phyloP scores from a whole-genome alignment of 1,140 invertebrate genomes.

The Lepidurus packardi region DNA sequence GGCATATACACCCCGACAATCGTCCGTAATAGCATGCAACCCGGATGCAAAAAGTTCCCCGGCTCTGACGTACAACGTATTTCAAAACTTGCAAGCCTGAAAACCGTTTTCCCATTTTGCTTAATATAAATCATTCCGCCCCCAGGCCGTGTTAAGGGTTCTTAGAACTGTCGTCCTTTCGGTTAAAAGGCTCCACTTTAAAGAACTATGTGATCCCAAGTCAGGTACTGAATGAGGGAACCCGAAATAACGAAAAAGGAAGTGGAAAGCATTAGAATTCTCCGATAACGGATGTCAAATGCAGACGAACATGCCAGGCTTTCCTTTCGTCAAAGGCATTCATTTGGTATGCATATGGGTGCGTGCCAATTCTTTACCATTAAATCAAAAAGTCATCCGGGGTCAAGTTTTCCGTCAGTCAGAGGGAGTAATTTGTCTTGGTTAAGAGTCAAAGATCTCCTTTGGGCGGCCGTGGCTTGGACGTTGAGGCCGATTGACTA shows the following conservation, averaged over 20 bases:
- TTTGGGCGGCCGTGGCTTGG: neutral
- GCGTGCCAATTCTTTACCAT: neutral
- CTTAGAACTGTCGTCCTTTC: too few relatives aligned
- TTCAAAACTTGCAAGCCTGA: neutral
- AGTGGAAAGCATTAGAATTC: too few relatives aligned
- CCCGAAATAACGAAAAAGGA: too few relatives aligned
- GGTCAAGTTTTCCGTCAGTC: slow-evolving; percentile 17
- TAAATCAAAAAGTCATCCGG: neutral
- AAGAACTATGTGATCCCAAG: too few relatives aligned
- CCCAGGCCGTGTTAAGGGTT: too few relatives aligned
- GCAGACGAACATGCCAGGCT: neutral
- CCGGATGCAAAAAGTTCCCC: neutral
- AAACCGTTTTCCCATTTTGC: neutral
- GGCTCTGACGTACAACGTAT: neutral
- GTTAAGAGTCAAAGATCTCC: neutral
- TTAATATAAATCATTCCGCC: too few relatives aligned
- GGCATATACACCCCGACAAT: neutral
- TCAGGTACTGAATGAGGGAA: too few relatives aligned
- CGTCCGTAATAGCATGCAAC: neutral
- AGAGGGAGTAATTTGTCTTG: slow-evolving; percentile 1
- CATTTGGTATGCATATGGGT: slow-evolving; percentile 1
- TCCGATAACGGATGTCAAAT: neutral
- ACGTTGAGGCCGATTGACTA: neutral
- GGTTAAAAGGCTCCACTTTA: too few relatives aligned
- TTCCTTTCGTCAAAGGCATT: neutral